These are phyloP conservation scores for Tinea pellionella DNA, from an alignment of 2,888 invertebrate genomes.

Conservation along the genomic window DNA sequence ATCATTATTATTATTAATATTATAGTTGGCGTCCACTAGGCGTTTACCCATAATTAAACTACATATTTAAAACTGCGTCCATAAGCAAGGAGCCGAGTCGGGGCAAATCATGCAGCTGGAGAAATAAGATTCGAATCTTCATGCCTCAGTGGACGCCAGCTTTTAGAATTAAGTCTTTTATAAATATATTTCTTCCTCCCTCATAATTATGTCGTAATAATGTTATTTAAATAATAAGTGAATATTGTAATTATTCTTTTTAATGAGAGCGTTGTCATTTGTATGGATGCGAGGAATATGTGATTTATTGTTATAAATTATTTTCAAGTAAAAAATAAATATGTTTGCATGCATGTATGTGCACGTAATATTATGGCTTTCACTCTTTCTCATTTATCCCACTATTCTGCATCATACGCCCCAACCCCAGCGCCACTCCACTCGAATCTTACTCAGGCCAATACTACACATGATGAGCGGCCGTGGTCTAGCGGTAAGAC, in stretches of 20 bases:
- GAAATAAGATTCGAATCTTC: too few species aligned
- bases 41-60: too few species aligned
- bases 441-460: too few species aligned
- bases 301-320: slow-evolving; percentile 54
- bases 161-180: background rate
- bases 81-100: too few species aligned
- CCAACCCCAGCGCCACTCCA: background rate
- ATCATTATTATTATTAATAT: too few species aligned
- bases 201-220: slow-evolving; percentile 15
- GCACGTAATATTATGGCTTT: slow-evolving; percentile 28
- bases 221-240: background rate
- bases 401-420: background rate
- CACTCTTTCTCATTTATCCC: background rate
- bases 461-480: too few species aligned
- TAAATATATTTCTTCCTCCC: background rate
- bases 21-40: too few species aligned
- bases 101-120: too few species aligned
- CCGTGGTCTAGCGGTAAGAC: too few species aligned
- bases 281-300: background rate
- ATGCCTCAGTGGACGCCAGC: too few species aligned
- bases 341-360: slow-evolving; percentile 54
- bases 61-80: too few species aligned
- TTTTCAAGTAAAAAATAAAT: slow-evolving; percentile 55
- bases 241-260: slow-evolving; percentile 16
- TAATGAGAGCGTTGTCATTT: slow-evolving; percentile 10